Evolutionary conservation across 2,113 vertebrate genomes (phyloP).

Genomic region (Pteruthius melanotis): DNA sequence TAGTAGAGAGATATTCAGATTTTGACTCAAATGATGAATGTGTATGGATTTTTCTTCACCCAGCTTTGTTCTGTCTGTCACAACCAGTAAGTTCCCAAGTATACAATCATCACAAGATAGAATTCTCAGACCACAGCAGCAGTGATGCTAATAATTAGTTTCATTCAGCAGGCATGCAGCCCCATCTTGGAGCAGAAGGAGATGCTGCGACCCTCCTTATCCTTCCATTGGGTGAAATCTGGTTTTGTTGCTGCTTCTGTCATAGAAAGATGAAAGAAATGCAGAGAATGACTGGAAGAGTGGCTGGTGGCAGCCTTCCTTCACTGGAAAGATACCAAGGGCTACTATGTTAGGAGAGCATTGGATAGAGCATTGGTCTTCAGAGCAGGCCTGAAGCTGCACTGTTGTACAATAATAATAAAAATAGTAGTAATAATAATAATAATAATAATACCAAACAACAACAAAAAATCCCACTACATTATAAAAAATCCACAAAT

Average conservation of each 20-base stretch:
- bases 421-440: background rate
- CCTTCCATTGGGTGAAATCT: background rate
- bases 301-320: background rate
- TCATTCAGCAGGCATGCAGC: background rate
- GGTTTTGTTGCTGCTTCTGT: background rate
- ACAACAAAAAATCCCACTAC: background rate
- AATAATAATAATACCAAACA: background rate
- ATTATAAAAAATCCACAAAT: background rate
- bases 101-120: background rate
- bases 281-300: background rate
- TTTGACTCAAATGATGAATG: background rate
- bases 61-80: background rate
- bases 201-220: background rate
- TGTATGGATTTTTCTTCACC: background rate
- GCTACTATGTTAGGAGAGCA: background rate
- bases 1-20: background rate
- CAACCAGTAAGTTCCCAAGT: background rate
- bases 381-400: background rate
- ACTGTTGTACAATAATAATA: background rate
- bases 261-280: conserved; percentile 19
- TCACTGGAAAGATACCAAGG: background rate
- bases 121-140: background rate
- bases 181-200: background rate
- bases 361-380: background rate
- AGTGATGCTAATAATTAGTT: background rate